Percentiles rank a stretch among this genome's conserved stretches.
phyloP scores from a whole-genome alignment of 2,113 vertebrate species.

The Hyla sarda region DNA sequence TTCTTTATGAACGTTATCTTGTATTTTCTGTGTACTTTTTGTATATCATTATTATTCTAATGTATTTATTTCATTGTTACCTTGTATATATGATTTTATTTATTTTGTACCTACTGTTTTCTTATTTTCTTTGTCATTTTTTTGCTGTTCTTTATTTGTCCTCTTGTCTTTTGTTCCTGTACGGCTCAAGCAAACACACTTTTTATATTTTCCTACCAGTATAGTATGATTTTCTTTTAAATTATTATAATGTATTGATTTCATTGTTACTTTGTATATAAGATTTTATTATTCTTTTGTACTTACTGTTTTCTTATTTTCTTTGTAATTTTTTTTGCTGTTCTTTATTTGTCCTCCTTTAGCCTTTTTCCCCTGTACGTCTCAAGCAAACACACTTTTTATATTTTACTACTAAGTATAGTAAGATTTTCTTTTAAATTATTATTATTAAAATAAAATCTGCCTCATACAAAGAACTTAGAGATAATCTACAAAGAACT shows the following conservation, averaged over 20 bases:
- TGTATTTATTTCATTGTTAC: no score
- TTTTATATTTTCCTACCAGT: not conserved
- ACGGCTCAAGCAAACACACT: not conserved
- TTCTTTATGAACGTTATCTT: no score
- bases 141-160: no score
- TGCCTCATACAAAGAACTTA: slow-evolving; percentile 32
- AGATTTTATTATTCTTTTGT: no score
- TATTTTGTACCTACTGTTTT: no score
- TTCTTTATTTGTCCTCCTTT: not conserved
- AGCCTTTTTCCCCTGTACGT: not conserved
- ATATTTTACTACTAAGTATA: not conserved
- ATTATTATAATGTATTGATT: slow-evolving; percentile 12
- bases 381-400: not conserved
- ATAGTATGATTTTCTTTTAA: not conserved
- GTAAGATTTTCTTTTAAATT: slow-evolving; percentile 14
- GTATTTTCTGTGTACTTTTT: no score
- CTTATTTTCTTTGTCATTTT: no score
- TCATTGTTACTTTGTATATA: no score
- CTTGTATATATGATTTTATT: no score
- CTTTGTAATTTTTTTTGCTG: no score
- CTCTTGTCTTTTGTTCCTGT: not conserved
- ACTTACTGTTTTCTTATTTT: no score
- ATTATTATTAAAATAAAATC: slow-evolving; percentile 33
- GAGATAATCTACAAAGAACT: slow-evolving; percentile 42
- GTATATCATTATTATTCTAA: no score